phyloP scores from a whole-genome alignment of 2,888 invertebrate species.

The Chesias legatella region DNA sequence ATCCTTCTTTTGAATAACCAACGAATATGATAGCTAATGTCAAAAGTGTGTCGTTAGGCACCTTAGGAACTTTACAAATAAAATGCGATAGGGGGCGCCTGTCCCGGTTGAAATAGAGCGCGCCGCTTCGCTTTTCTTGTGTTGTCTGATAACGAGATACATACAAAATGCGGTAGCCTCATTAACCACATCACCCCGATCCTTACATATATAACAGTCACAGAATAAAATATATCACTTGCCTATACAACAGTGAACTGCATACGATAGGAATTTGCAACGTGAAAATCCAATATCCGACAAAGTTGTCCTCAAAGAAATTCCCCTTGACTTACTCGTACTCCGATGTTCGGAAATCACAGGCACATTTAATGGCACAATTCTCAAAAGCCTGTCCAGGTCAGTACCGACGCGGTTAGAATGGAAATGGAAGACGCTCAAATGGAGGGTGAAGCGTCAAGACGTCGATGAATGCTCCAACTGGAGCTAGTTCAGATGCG shows the following conservation, averaged over 20 bases:
- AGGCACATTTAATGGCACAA: constrained; percentile 51
- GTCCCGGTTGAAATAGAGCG: too few species aligned
- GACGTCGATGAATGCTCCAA: constrained; percentile 21
- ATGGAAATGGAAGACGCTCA: constrained; percentile 48
- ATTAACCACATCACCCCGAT: too few species aligned
- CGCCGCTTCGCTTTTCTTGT: too few species aligned
- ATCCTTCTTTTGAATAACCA: too few species aligned
- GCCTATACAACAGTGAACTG: background rate
- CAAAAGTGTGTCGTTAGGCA: too few species aligned
- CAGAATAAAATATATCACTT: too few species aligned
- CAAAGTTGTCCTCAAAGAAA: constrained; percentile 14
- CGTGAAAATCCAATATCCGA: constrained; percentile 16
- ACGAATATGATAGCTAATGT: too few species aligned
- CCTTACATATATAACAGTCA: too few species aligned
- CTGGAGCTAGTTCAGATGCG: constrained; percentile 16
- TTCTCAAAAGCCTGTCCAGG: constrained; percentile 61
- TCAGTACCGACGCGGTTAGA: constrained; percentile 54
- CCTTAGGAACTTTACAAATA: too few species aligned
- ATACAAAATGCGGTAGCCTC: too few species aligned
- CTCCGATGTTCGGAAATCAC: constrained; percentile 25
- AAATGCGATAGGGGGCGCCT: too few species aligned
- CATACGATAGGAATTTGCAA: constrained; percentile 9
- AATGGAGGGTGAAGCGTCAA: constrained; percentile 47
- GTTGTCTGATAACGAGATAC: too few species aligned
- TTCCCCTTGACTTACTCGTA: constrained; percentile 6